These are phyloP conservation scores for Suncus etruscus DNA, from an alignment of 2,113 vertebrate species.

Conservation along the genomic window DNA sequence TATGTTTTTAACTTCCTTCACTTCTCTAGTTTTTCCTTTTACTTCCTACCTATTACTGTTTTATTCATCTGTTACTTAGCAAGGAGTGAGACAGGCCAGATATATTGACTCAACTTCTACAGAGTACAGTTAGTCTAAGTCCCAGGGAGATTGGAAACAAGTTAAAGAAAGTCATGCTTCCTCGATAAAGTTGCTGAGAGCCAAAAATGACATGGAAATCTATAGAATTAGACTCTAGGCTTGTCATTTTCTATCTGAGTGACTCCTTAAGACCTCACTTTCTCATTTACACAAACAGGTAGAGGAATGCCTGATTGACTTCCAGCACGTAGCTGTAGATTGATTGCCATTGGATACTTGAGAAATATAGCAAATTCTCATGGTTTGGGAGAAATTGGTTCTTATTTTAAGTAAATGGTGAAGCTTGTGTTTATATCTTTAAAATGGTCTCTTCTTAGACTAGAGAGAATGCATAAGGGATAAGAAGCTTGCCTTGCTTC, in stretches of 20 bases:
- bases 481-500: not conserved
- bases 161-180: slow-evolving; percentile 36
- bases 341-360: not conserved
- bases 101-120: slow-evolving; percentile 30
- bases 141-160: slow-evolving; percentile 35
- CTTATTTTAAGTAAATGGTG: not conserved
- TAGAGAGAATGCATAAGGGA: not conserved
- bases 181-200: not conserved
- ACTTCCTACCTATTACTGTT: slow-evolving; percentile 22
- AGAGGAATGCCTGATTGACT: not conserved
- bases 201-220: not conserved
- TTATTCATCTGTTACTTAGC: slow-evolving; percentile 29
- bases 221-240: not conserved
- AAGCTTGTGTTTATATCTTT: no score
- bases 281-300: slow-evolving; percentile 30
- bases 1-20: not conserved
- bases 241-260: not conserved
- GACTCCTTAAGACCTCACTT: not conserved
- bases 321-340: not conserved
- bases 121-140: slow-evolving; percentile 28
- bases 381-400: slow-evolving; percentile 1
- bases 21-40: slow-evolving; percentile 40
- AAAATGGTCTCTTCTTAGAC: no score
- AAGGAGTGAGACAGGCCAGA: slow-evolving; percentile 23
- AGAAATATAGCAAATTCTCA: not conserved